Evolutionary conservation across 1,140 invertebrate genomes (phyloP).

Genomic region (Prorops nasuta): DNA sequence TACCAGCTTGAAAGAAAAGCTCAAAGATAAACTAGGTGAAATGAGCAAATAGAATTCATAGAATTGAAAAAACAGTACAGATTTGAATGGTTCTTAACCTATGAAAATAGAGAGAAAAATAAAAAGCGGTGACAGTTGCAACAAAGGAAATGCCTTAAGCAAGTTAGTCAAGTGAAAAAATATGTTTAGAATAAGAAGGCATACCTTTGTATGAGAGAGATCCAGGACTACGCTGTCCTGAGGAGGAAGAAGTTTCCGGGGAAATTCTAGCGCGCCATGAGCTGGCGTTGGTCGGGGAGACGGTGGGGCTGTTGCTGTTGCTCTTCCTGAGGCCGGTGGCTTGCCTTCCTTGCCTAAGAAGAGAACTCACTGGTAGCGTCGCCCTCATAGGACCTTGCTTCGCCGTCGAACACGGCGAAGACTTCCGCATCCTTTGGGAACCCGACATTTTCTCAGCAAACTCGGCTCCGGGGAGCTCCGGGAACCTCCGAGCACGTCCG

Average conservation of each 20-base stretch:
- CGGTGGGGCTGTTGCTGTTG: slow-evolving; percentile 63
- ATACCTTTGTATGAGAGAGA: slow-evolving; percentile 70
- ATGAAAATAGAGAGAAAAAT: too few species aligned
- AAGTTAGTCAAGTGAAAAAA: too few species aligned
- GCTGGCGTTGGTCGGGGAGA: slow-evolving; percentile 64
- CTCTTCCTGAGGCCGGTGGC: slow-evolving; percentile 61
- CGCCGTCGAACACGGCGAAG: slow-evolving; percentile 65
- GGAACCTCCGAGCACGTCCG: background rate
- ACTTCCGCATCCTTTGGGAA: slow-evolving; percentile 64
- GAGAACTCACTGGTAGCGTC: slow-evolving; percentile 69
- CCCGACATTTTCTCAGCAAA: slow-evolving; percentile 58
- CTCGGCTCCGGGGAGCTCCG: background rate
- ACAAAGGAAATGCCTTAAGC: too few species aligned
- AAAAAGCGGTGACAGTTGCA: too few species aligned
- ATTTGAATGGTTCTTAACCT: too few species aligned
- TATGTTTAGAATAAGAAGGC: too few species aligned
- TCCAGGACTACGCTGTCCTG: slow-evolving; percentile 71
- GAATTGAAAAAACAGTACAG: too few species aligned
- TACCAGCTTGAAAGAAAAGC: too few species aligned
- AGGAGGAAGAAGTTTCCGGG: slow-evolving; percentile 64
- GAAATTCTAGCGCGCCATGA: slow-evolving; percentile 64
- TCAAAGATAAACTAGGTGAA: too few species aligned
- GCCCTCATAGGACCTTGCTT: slow-evolving; percentile 73
- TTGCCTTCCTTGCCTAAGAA: slow-evolving; percentile 62
- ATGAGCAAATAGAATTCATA: too few species aligned